These are phyloP conservation scores for Ageneiosus marmoratus DNA, from an alignment of 2,113 vertebrate genomes.

Conservation along the genomic window DNA sequence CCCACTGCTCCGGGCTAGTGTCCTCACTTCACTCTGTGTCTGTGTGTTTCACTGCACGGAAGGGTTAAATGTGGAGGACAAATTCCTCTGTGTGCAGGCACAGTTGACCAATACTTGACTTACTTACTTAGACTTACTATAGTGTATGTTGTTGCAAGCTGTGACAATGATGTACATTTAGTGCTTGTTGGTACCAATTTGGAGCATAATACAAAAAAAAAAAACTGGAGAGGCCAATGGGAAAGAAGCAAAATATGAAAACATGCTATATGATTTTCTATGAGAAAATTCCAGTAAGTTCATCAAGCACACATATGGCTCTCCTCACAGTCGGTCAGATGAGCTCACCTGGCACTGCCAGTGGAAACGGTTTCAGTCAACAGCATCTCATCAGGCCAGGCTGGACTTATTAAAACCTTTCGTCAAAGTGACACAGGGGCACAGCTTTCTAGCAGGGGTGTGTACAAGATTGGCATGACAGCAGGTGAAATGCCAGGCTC, in stretches of 20 bases:
- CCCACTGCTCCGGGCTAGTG: too few relatives aligned
- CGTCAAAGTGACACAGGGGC: slow-evolving; percentile 52
- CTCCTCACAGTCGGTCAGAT: slow-evolving; percentile 20
- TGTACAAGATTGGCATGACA: slow-evolving; percentile 40
- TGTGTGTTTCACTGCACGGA: too few relatives aligned
- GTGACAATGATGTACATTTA: neutral
- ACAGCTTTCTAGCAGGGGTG: slow-evolving; percentile 26
- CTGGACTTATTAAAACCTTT: slow-evolving; percentile 58
- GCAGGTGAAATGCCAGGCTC: slow-evolving; percentile 50
- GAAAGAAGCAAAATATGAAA: neutral
- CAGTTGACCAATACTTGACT: too few relatives aligned
- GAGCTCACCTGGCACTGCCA: slow-evolving; percentile 24
- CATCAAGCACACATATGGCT: neutral
- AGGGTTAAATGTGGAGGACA: too few relatives aligned
- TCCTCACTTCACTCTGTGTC: too few relatives aligned
- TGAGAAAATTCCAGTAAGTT: neutral
- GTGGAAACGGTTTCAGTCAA: slow-evolving; percentile 52
- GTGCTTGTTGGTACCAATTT: neutral
- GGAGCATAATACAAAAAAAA: neutral
- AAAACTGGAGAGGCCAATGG: neutral
- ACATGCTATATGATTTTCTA: neutral
- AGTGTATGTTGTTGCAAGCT: neutral
- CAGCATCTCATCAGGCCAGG: slow-evolving; percentile 51
- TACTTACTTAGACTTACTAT: too few relatives aligned
- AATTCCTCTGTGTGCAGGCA: too few relatives aligned